A percentile compares a stretch with the other conserved stretches of the same genome.
Conservation (phyloP, 2,888 invertebrate species). For the Zygaena filipendulae region DNA sequence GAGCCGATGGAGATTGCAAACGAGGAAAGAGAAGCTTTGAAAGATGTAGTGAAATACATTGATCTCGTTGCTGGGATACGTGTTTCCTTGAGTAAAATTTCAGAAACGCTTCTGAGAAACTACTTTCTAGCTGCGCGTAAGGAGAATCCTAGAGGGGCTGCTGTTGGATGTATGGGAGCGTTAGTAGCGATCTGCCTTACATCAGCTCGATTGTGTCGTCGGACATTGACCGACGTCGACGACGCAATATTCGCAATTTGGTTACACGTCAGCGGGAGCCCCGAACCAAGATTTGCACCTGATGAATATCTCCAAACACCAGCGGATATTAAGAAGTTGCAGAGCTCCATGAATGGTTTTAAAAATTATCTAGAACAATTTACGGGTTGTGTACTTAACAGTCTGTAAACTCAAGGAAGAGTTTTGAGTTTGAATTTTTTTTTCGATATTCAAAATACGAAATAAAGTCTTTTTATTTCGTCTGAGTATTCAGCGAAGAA, state of each 20-base stretch:
- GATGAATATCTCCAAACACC: slow-evolving; percentile 50
- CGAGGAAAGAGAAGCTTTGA: slow-evolving; percentile 33
- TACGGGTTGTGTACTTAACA: slow-evolving; percentile 20
- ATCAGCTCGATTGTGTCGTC: slow-evolving; percentile 45
- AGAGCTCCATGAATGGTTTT: slow-evolving; percentile 38
- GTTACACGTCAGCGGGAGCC: slow-evolving; percentile 45
- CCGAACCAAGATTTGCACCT: slow-evolving; percentile 48
- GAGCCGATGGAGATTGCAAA: slow-evolving; percentile 21
- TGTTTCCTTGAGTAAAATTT: slow-evolving; percentile 28
- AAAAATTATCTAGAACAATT: slow-evolving; percentile 48
- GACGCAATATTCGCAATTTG: slow-evolving; percentile 56
- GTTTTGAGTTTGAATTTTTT: too few relatives aligned
- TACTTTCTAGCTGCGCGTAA: slow-evolving; percentile 51
- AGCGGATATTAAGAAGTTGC: slow-evolving; percentile 32
- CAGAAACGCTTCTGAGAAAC: slow-evolving; percentile 35
- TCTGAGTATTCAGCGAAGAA: too few relatives aligned
- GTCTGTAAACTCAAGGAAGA: too few relatives aligned
- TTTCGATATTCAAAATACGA: too few relatives aligned
- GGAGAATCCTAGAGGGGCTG: slow-evolving; percentile 35
- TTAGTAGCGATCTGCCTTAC: slow-evolving; percentile 36
- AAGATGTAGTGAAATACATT: slow-evolving; percentile 34
- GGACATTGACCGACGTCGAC: slow-evolving; percentile 32
- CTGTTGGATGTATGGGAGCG: slow-evolving; percentile 37
- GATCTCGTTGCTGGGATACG: slow-evolving; percentile 38
- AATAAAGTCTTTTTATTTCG: too few relatives aligned